phyloP scores from a whole-genome alignment of 2,888 invertebrate species.

The Apotomis betuletana region DNA sequence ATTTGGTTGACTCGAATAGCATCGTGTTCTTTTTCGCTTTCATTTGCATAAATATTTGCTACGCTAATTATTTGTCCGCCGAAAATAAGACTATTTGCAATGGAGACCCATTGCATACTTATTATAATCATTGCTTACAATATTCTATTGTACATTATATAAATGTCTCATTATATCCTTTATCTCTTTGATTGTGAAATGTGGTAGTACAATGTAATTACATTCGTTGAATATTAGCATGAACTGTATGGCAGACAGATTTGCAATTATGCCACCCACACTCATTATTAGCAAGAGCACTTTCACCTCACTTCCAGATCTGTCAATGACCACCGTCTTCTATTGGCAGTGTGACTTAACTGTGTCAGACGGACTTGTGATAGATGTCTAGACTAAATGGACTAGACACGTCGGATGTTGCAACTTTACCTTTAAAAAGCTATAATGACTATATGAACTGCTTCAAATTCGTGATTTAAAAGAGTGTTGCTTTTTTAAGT shows the following conservation, averaged over 20 bases:
- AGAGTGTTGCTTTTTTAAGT: slow-evolving; percentile 2
- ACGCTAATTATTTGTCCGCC: slow-evolving; percentile 26
- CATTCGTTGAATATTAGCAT: slow-evolving; percentile 58
- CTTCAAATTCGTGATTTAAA: neutral
- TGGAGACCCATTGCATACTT: too few relatives aligned
- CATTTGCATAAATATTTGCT: slow-evolving; percentile 38
- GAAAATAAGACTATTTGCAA: too few relatives aligned
- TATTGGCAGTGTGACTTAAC: slow-evolving; percentile 42
- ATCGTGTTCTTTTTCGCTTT: slow-evolving; percentile 12
- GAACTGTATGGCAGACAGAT: slow-evolving; percentile 53
- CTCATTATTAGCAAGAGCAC: slow-evolving; percentile 64
- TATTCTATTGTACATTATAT: slow-evolving; percentile 36
- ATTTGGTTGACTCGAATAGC: slow-evolving; percentile 15
- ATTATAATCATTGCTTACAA: slow-evolving; percentile 32
- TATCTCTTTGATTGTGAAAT: slow-evolving; percentile 41
- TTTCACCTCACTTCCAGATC: slow-evolving; percentile 59
- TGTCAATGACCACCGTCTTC: slow-evolving; percentile 53
- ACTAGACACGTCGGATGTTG: neutral
- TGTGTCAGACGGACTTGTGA: slow-evolving; percentile 42
- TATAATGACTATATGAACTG: neutral
- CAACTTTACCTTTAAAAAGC: neutral
- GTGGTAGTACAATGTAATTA: slow-evolving; percentile 41
- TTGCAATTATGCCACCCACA: slow-evolving; percentile 62
- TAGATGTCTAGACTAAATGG: slow-evolving; percentile 23
- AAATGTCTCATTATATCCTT: slow-evolving; percentile 32